Conservation (phyloP, 35 echinoderm and acorn worm genomes). For the Anneissia japonica region DNA sequence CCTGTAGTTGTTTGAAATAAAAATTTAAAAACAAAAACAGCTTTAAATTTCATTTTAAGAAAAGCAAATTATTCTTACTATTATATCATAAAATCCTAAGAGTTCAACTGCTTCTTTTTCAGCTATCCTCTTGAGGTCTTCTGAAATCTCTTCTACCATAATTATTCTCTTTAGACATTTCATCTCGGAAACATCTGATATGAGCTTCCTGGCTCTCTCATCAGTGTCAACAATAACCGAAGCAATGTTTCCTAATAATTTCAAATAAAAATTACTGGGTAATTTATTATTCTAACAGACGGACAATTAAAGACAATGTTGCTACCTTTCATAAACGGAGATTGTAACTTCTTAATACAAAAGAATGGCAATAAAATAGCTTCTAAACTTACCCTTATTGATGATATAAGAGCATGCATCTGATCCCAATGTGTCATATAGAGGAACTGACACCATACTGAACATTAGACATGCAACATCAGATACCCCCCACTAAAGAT, state of each 20-base stretch:
- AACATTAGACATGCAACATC: slow-evolving; percentile 13
- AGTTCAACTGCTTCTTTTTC: slow-evolving; percentile 39
- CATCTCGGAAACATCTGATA: slow-evolving; percentile 32
- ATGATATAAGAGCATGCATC: slow-evolving; percentile 11
- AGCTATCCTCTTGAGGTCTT: slow-evolving; percentile 41
- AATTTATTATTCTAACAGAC: background rate
- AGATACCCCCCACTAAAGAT: slow-evolving; percentile 11
- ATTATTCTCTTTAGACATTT: slow-evolving; percentile 34
- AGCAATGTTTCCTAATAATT: slow-evolving; percentile 25
- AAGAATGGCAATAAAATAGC: background rate
- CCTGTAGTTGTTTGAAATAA: too few species aligned
- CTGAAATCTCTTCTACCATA: slow-evolving; percentile 26
- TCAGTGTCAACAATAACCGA: slow-evolving; percentile 33
- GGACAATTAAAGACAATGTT: too few species aligned
- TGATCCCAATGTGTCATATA: slow-evolving; percentile 9
- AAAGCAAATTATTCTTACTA: too few species aligned
- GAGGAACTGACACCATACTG: slow-evolving; percentile 14
- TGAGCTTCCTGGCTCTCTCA: background rate
- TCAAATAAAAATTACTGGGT: background rate
- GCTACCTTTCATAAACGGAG: background rate
- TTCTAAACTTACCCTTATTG: background rate
- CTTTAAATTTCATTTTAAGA: too few species aligned
- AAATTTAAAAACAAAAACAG: too few species aligned
- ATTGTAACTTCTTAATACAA: background rate
- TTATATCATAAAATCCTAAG: background rate